Conservation (phyloP, 2,113 vertebrate genomes). For the Xiphias gladius region DNA sequence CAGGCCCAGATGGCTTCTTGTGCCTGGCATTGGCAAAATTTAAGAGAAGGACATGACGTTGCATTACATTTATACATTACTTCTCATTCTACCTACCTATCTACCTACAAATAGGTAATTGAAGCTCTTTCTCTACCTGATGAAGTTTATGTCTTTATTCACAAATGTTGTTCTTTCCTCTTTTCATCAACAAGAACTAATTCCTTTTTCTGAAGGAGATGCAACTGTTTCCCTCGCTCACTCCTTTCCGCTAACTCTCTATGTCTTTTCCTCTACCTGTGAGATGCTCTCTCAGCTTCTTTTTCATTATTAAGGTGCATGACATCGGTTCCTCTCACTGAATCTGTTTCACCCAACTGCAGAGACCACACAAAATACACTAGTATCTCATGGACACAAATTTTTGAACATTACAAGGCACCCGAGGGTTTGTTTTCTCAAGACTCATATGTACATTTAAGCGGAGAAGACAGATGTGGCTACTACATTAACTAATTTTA, state of each 20-base stretch:
- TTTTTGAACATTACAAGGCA: neutral
- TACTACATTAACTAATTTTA: neutral
- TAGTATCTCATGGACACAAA: too few species aligned
- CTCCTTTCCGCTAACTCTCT: neutral
- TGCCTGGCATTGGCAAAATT: too few species aligned
- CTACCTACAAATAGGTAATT: too few species aligned
- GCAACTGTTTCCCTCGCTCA: neutral
- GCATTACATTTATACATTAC: neutral
- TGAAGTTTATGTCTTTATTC: too few species aligned
- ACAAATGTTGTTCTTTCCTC: neutral
- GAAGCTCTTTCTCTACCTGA: too few species aligned
- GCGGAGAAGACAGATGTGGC: neutral
- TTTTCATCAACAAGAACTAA: neutral
- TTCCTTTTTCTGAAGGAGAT: neutral
- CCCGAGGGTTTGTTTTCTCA: slow-evolving; percentile 4
- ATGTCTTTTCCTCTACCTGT: neutral
- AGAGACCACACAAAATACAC: slow-evolving; percentile 17
- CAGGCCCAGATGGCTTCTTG: too few species aligned
- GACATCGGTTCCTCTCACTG: slow-evolving; percentile 20
- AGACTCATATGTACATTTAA: neutral
- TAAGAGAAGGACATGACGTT: too few species aligned
- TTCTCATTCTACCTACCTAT: neutral
- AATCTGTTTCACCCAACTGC: neutral
- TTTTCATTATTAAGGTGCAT: slow-evolving; percentile 1
- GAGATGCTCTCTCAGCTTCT: neutral